These are phyloP conservation scores for Eustalomyia histrio DNA, from an alignment of 2,888 invertebrate species.

Conservation along the genomic window DNA sequence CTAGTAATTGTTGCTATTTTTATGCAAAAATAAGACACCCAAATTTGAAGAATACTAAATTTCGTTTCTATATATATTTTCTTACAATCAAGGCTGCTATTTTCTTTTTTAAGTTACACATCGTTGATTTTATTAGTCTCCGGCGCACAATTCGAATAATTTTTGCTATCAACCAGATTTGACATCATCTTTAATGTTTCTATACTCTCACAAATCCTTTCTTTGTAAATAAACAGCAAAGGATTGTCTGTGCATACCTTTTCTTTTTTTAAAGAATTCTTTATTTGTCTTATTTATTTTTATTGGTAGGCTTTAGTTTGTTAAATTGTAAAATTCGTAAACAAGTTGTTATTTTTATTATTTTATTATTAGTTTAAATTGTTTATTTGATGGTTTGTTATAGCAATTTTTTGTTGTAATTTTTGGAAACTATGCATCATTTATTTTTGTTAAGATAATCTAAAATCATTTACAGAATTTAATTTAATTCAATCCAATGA, in stretches of 20 bases:
- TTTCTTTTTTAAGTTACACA: slow-evolving; percentile 77
- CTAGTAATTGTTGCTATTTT: slow-evolving; percentile 56
- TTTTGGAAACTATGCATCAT: slow-evolving; percentile 26
- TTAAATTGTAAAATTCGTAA: slow-evolving; percentile 78
- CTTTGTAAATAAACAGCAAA: slow-evolving; percentile 57
- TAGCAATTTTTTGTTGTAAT: background rate
- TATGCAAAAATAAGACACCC: slow-evolving; percentile 48
- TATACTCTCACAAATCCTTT: slow-evolving; percentile 28
- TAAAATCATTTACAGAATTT: slow-evolving; percentile 37
- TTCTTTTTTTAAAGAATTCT: slow-evolving; percentile 11
- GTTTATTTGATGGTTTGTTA: slow-evolving; percentile 42
- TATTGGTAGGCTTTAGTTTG: slow-evolving; percentile 68
- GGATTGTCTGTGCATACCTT: slow-evolving; percentile 70
- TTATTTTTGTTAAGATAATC: slow-evolving; percentile 26
- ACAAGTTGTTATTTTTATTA: slow-evolving; percentile 77
- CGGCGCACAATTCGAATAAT: slow-evolving; percentile 78
- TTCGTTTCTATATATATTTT: slow-evolving; percentile 5
- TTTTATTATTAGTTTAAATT: slow-evolving; percentile 73
- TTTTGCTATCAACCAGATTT: slow-evolving; percentile 72
- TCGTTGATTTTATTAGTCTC: slow-evolving; percentile 80
- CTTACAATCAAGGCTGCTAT: slow-evolving; percentile 51
- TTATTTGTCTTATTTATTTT: slow-evolving; percentile 35
- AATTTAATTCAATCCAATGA: slow-evolving; percentile 1
- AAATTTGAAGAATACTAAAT: background rate
- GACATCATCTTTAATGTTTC: slow-evolving; percentile 69